These are phyloP conservation scores for Cepaea nemoralis DNA, from an alignment of 1,140 invertebrate genomes.

Conservation along the genomic window DNA sequence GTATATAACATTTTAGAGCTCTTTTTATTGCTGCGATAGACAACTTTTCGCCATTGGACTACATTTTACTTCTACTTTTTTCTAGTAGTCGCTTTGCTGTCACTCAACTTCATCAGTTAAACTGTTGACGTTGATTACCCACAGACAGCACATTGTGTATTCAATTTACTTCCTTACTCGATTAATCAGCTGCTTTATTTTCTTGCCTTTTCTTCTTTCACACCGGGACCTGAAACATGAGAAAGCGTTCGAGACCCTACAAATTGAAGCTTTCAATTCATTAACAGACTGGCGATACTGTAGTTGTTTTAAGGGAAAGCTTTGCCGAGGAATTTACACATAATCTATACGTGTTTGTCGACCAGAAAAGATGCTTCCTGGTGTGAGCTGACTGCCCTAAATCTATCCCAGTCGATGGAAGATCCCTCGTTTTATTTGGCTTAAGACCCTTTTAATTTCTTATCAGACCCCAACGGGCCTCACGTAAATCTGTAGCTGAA, in stretches of 20 bases:
- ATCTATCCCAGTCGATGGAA: constrained; percentile 2
- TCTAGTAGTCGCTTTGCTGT: too few relatives aligned
- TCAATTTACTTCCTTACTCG: too few relatives aligned
- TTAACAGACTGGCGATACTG: background rate
- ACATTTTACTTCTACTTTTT: too few relatives aligned
- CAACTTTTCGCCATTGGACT: too few relatives aligned
- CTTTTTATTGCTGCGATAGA: too few relatives aligned
- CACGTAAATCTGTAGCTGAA: background rate
- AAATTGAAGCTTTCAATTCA: constrained; percentile 14
- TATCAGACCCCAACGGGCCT: background rate
- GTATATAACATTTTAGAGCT: too few relatives aligned
- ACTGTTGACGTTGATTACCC: too few relatives aligned
- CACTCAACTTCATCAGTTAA: too few relatives aligned
- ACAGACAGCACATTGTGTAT: too few relatives aligned
- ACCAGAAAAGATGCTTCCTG: background rate
- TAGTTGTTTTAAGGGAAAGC: background rate
- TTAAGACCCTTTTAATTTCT: constrained; percentile 16
- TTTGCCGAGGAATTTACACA: background rate
- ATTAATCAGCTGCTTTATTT: too few relatives aligned
- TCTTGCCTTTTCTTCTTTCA: too few relatives aligned
- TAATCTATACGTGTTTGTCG: background rate
- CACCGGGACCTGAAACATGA: too few relatives aligned
- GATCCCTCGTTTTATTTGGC: constrained; percentile 20
- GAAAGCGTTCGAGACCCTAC: background rate
- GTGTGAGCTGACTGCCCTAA: background rate